Base-by-base conservation (phyloP, 1,140 invertebrate genomes). In the Drosophila sproati region DNA sequence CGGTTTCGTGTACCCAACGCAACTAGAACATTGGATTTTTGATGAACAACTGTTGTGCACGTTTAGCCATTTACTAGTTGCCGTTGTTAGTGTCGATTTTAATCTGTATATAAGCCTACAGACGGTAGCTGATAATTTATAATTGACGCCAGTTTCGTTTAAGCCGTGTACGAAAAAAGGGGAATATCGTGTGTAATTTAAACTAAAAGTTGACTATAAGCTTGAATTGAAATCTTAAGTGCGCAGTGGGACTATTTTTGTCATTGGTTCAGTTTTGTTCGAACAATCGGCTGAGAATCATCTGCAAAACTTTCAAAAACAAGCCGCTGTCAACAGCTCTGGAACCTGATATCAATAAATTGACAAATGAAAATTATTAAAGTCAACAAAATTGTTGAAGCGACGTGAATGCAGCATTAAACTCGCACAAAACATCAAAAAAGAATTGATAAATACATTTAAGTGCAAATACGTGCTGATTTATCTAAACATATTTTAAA, bases 1-100 rank as follows among this genome's bases (percentile, higher is more conserved):
- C 20, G 20, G 20, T 20, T 20, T 20, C 20, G 20, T 20, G 1
- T 20, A 20, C 20, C 20, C 20, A 20, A 20, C 20, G 20, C 20
- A 7, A 31, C 8, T 71, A 50, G 51, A 67, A 62, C 39, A 34
- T 64, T 61, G 20, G 47, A 39, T 55, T 37, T 57, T 69, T 75
- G 54, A 78, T 78, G 73, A 76, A 78, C 77, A 78, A 78, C 41
- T 78, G 77, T 71, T 78, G 56, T 48, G 55, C 43, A 55, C 55
- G 54, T 31, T 57, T n/a, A 51, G 43, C 20, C 20, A 20, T 20
- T 20, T 20, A 20, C 20, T 20, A 20, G 20, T 20, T 35, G 31
- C 32, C 3, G 31, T 28, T 54, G 3, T 43, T 37, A 34, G 2
- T 34, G 5, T 41, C 31, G 3, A 32, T 32, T 12, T 39, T 10